Evolutionary conservation across 2,797 vertebrate genomes (phyloP).

Genomic region (Takifugu rubripes): DNA sequence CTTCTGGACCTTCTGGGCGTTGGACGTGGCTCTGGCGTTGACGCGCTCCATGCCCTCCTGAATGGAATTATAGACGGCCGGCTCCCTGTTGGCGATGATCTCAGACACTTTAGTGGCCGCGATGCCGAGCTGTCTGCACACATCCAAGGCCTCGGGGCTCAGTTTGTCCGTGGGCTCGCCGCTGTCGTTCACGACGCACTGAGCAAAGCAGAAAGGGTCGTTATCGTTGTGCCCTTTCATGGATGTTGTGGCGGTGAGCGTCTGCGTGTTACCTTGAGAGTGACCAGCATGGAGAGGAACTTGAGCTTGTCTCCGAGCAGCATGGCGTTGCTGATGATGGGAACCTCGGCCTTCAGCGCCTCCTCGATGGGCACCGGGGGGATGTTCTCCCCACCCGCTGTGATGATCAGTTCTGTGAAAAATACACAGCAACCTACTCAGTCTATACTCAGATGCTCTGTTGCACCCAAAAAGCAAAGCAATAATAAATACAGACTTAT

Average conservation of each 20-base stretch:
- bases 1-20: conserved; percentile 72
- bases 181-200: conserved; percentile 73
- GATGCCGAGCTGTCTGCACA: conserved; percentile 56
- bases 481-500: not conserved
- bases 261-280: conserved; percentile 73
- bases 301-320: conserved; percentile 80
- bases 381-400: conserved; percentile 81
- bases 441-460: not conserved
- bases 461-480: not conserved
- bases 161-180: conserved; percentile 74
- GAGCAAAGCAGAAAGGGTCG: not conserved
- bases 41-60: conserved; percentile 71
- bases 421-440: not conserved
- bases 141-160: conserved; percentile 58
- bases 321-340: conserved; percentile 79
- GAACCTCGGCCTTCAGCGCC: conserved; percentile 65
- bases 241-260: not conserved
- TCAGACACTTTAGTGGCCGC: conserved; percentile 67
- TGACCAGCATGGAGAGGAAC: conserved; percentile 80
- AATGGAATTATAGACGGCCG: conserved; percentile 70
- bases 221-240: not conserved
- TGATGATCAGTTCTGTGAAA: conserved; percentile 78
- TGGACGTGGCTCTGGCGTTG: conserved; percentile 70
- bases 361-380: conserved; percentile 80
- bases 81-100: conserved; percentile 68